Conservation (phyloP, 2,888 invertebrate genomes). For the Amiota communis region DNA sequence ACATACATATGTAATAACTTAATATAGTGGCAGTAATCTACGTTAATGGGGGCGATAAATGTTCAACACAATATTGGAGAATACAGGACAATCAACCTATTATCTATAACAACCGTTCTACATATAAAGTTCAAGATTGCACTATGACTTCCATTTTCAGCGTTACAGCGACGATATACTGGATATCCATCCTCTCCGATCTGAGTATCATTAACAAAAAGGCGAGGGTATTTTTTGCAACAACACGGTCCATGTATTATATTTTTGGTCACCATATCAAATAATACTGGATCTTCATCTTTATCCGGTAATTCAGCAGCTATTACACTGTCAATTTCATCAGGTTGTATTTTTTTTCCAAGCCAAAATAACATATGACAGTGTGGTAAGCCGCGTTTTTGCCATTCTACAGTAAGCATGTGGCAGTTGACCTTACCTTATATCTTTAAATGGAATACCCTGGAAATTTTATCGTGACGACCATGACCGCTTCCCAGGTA, state of each 20-base stretch:
- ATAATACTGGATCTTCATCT: no score
- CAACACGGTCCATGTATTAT: no score
- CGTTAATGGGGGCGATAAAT: slow-evolving; percentile 24
- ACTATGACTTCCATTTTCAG: slow-evolving; percentile 9
- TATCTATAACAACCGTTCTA: slow-evolving; percentile 9
- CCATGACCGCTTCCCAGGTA: slow-evolving; percentile 19
- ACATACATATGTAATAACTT: slow-evolving; percentile 23
- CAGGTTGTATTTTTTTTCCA: no score
- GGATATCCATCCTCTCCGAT: slow-evolving; percentile 11
- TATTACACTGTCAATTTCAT: no score
- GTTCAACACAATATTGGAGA: no score
- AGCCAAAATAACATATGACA: no score
- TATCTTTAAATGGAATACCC: no score
- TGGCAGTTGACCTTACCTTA: slow-evolving; percentile 7
- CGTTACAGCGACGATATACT: slow-evolving; percentile 18
- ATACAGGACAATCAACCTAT: slow-evolving; percentile 27
- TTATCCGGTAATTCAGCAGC: no score
- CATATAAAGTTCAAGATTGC: neutral
- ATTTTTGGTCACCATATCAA: no score
- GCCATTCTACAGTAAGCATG: slow-evolving; percentile 15
- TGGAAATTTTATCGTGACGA: slow-evolving; percentile 11
- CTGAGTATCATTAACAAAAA: slow-evolving; percentile 1
- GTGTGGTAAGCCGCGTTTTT: slow-evolving; percentile 15
- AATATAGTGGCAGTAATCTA: slow-evolving; percentile 19
- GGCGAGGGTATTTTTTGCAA: no score